phyloP scores from a whole-genome alignment of 1,140 invertebrate genomes.

The Pseudoatta argentina region DNA sequence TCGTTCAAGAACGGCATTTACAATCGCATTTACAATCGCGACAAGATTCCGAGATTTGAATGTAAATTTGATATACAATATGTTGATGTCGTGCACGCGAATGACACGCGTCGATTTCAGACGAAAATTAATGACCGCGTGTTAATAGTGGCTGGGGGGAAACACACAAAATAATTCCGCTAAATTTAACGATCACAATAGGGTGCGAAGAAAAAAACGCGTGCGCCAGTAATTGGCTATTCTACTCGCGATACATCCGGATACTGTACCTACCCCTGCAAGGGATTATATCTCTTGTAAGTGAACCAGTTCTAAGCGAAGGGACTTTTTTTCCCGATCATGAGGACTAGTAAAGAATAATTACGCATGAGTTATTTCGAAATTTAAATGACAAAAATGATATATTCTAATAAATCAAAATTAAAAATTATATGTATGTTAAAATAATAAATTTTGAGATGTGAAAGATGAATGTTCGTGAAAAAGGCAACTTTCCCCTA shows the following conservation, averaged over 20 bases:
- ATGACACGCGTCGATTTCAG: conserved; percentile 47
- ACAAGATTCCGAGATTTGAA: conserved; percentile 29
- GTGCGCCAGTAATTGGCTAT: conserved; percentile 75
- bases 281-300: neutral
- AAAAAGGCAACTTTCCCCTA: neutral
- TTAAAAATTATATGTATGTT: neutral
- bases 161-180: conserved; percentile 73
- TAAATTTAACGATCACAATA: conserved; percentile 77
- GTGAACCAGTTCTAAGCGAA: conserved; percentile 28
- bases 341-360: neutral
- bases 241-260: conserved; percentile 57
- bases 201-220: conserved; percentile 40
- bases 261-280: neutral
- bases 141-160: conserved; percentile 40
- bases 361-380: neutral
- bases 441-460: neutral
- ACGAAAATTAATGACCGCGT: conserved; percentile 72
- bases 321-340: conserved; percentile 28
- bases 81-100: conserved; percentile 30
- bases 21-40: conserved; percentile 3
- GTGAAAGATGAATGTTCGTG: neutral
- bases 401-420: neutral
- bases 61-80: conserved; percentile 49
- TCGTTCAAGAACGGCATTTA: neutral
- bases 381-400: neutral